Evolutionary conservation across 1,140 invertebrate species (phyloP), one percentile per base, ranked within the genome.

Genomic region (Ceratosolen solmsi): DNA sequence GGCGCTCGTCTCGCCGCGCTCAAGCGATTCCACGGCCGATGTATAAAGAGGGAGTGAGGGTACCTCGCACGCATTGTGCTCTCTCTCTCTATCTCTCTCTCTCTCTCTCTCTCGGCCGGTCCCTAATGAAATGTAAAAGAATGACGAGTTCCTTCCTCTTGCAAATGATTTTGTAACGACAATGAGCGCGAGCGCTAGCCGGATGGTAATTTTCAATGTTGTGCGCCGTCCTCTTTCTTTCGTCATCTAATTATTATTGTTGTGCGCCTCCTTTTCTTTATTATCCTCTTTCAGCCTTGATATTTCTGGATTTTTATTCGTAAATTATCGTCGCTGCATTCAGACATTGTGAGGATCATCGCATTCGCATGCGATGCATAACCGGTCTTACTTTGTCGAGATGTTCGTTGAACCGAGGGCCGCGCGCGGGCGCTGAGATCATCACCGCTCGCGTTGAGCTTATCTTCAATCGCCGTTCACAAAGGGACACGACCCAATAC

Each of bases 391-490:
- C 70, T 63, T 74, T 74, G 54, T 74, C 79, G 79, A 74, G 79
- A 74, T 74, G 79, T 65, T 74, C 71, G 56, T 80, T 80, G 79
- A 80, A 84, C 84, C 49, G 60, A 74, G 79, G 77, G 46, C 22
- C 58, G 74, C 51, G 17, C 54, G 33, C 51, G 33, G 82, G 78
- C 56, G 36, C 78, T 75, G 65, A 85, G 71, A 78, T 82, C 82
- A 86, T 86, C 86, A 84, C 87, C 80, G 85, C 83, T 86, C 84
- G 84, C 86, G 84, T 87, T 86, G 87, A 86, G 84, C 79, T 83
- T 84, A 86, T 84, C 85, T 86, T 54, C 27, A 73, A 87, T 86
- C 84, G 75, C 49, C 41, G 79, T 36, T 77, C 80, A 84, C 84
- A 85, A 86, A 86, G 80, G 83, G 81, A 79, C 65, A 84, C 80